These are phyloP conservation scores for Jordanella pulchra DNA, from an alignment of 2,797 vertebrate genomes.

Conservation along the genomic window DNA sequence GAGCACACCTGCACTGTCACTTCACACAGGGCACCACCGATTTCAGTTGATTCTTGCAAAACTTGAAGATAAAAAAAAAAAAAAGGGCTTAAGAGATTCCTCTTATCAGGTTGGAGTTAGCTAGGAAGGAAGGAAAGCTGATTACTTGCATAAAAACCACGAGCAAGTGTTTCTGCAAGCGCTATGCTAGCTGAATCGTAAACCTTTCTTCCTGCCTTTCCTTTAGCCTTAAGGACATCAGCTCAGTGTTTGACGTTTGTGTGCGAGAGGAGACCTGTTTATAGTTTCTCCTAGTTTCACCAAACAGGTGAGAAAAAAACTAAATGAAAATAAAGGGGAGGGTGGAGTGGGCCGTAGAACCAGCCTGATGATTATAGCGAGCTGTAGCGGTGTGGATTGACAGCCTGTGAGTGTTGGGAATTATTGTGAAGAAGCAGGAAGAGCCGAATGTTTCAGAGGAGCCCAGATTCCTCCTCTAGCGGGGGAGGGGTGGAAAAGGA, in stretches of 20 bases:
- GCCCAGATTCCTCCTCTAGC: conserved; percentile 22
- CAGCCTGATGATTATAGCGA: neutral
- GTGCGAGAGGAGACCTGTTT: conserved; percentile 44
- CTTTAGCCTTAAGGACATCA: conserved; percentile 48
- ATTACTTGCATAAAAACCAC: too few species aligned
- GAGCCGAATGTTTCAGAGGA: conserved; percentile 43
- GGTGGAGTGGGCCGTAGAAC: conserved; percentile 31
- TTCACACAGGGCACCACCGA: conserved; percentile 32
- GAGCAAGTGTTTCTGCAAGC: too few species aligned
- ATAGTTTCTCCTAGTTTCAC: conserved; percentile 24
- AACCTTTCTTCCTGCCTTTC: conserved; percentile 26
- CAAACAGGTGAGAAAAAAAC: conserved; percentile 13
- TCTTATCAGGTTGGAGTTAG: conserved; percentile 39
- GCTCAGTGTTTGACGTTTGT: conserved; percentile 44
- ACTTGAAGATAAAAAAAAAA: conserved; percentile 53
- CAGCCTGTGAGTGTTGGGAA: conserved; percentile 6
- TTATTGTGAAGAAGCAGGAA: conserved; percentile 31
- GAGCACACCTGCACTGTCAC: conserved; percentile 68
- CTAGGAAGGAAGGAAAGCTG: conserved; percentile 19
- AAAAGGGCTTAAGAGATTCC: conserved; percentile 70
- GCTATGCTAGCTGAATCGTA: too few species aligned
- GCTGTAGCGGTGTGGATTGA: too few species aligned
- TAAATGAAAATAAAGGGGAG: neutral
- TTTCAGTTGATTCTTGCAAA: conserved; percentile 26
- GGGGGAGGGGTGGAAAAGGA: conserved; percentile 14